Evolutionary conservation across 2,888 invertebrate genomes (phyloP), one percentile per base, ranked within the genome.

Genomic region (Anthophora plumipes): DNA sequence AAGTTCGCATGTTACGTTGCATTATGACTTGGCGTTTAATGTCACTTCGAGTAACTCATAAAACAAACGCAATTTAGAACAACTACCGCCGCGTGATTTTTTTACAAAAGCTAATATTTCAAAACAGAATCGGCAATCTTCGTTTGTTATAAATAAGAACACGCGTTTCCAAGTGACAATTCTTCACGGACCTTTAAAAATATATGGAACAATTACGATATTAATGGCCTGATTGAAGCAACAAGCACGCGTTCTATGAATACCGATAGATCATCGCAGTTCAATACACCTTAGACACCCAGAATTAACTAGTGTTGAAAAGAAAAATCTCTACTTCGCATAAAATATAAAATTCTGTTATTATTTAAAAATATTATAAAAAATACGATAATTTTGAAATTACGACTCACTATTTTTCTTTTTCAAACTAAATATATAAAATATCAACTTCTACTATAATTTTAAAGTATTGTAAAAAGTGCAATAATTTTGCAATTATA

Each of bases 161-260:
- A 78, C 73, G 64, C 73, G 73, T 60, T 43, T 22, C 54, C 17
- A n/a, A 61, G 73, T 48, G 60, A 60, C 67, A 55, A 74, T 76
- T 66, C 25, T 80, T 57, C 52, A n/a, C 60, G 17, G 85, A 79
- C 61, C 66, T 78, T 69, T 69, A 73, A n/a, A 82, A 83, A 87
- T 76, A 79, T 77, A 80, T 83, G 77, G 64, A 71, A 73, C 74
- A 77, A 83, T 84, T 84, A 79, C 69, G 66, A 76, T 73, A 76
- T 63, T 74, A 75, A 77, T 63, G 59, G 46, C 74, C 75, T 70
- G 63, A 63, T 61, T 3, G 8, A 48, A 25, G 31, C 25, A 20
- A 17, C 25, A 37, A 52, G 52, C 83, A 88, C 85, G 87, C 87
- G 77, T 88, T 74, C 76, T 71, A 22, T 37, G 31, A 67, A 77